phyloP scores from a whole-genome alignment of 2,113 vertebrate genomes.

The Indicator indicator region DNA sequence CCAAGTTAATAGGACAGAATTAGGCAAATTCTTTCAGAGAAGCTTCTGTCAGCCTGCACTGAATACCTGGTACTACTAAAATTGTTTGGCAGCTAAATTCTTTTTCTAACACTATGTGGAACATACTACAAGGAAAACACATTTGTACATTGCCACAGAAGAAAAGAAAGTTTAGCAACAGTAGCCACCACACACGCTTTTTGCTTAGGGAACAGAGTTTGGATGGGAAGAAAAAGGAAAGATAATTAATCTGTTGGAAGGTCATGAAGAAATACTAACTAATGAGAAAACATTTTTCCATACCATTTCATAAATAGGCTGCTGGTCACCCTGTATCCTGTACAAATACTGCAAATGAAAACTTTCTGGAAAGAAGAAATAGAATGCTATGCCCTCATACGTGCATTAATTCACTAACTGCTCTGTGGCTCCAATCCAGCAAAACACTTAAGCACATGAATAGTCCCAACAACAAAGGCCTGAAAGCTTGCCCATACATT shows the following conservation, averaged over 20 bases:
- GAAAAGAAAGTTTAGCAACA: neutral
- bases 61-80: neutral
- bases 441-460: conserved; percentile 69
- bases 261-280: neutral
- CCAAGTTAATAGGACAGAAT: neutral
- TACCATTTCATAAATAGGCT: neutral
- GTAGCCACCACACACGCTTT: neutral
- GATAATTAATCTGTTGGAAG: neutral
- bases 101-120: neutral
- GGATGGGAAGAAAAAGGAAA: neutral
- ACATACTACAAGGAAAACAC: neutral
- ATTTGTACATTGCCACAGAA: neutral
- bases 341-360: conserved; percentile 31
- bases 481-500: conserved; percentile 69
- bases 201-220: neutral
- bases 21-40: neutral
- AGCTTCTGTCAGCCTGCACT: neutral
- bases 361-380: conserved; percentile 46
- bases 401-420: conserved; percentile 62
- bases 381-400: conserved; percentile 52
- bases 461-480: conserved; percentile 63
- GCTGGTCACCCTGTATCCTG: neutral
- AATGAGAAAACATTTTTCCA: neutral
- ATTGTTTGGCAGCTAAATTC: neutral
- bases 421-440: conserved; percentile 61